These are phyloP conservation scores for Steinernema feltiae DNA, from an alignment of 1,140 invertebrate species.

Conservation along the genomic window DNA sequence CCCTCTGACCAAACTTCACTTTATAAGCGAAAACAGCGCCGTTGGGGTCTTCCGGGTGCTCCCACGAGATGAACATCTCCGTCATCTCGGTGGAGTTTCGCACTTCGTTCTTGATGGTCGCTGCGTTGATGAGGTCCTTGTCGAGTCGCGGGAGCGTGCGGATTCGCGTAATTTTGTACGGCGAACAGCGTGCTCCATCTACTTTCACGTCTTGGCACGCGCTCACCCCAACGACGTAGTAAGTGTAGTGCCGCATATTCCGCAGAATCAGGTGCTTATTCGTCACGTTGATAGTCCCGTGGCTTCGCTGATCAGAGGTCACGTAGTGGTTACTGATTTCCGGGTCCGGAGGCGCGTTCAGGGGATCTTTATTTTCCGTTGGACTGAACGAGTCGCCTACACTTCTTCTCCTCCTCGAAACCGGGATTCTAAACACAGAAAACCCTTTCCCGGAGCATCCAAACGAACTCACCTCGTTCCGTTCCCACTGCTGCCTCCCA, in stretches of 20 bases:
- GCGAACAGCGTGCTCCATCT: neutral
- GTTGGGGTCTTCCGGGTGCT: conserved; percentile 42
- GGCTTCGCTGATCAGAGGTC: conserved; percentile 33
- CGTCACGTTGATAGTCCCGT: conserved; percentile 22
- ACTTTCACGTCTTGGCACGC: neutral
- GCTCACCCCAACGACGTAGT: neutral
- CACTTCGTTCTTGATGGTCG: neutral
- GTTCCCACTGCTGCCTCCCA: no score
- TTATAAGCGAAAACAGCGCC: conserved; percentile 46
- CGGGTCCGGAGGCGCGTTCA: conserved; percentile 9
- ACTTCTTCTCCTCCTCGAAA: neutral
- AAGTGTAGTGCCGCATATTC: neutral
- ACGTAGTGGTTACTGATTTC: neutral
- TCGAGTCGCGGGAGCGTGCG: neutral
- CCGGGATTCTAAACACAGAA: no score
- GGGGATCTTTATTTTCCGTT: no score
- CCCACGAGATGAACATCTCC: neutral
- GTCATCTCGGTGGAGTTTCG: conserved; percentile 20
- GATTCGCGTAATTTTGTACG: neutral
- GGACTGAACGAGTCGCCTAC: no score
- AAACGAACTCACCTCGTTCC: no score
- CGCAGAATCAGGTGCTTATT: neutral
- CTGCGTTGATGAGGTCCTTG: neutral
- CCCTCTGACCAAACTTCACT: conserved; percentile 29
- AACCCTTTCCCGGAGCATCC: no score